Percentiles rank a stretch among this genome's conserved stretches.
These are phyloP conservation scores for Proctacanthus coquilletti DNA, from an alignment of 1,140 invertebrate species.

Conservation along the genomic window DNA sequence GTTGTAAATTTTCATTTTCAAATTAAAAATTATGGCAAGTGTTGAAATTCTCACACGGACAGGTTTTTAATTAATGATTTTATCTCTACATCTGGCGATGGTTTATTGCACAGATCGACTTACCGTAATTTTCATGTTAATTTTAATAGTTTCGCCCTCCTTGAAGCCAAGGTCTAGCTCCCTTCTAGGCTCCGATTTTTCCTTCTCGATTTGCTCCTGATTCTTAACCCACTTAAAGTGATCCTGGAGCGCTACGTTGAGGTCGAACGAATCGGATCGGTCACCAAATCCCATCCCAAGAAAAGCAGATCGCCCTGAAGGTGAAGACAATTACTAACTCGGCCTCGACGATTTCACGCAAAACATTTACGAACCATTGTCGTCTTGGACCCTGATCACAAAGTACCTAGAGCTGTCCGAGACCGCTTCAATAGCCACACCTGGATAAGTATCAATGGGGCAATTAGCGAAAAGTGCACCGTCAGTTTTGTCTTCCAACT, in stretches of 20 bases:
- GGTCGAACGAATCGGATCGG: constrained; percentile 95
- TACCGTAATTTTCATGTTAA: constrained; percentile 95
- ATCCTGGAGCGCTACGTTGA: constrained; percentile 96
- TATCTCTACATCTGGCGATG: constrained; percentile 3
- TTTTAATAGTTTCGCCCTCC: constrained; percentile 96
- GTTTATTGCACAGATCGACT: too few relatives aligned
- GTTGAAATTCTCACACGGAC: neutral
- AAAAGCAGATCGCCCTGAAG: constrained; percentile 79
- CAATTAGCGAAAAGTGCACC: constrained; percentile 97
- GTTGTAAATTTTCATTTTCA: constrained; percentile 4
- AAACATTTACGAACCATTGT: constrained; percentile 48
- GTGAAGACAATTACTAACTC: too few relatives aligned
- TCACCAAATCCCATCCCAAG: constrained; percentile 96
- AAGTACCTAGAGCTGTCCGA: constrained; percentile 98
- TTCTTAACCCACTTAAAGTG: constrained; percentile 96
- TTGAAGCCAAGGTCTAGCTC: constrained; percentile 93
- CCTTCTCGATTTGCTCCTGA: constrained; percentile 73
- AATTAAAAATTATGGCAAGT: constrained; percentile 1
- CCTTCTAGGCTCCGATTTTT: constrained; percentile 57
- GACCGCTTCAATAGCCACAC: constrained; percentile 86
- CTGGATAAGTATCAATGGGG: constrained; percentile 91
- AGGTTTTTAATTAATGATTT: constrained; percentile 7
- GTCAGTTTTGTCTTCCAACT: constrained; percentile 88
- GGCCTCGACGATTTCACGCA: too few relatives aligned
- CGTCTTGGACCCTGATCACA: constrained; percentile 89